Base-by-base conservation (phyloP, 37 sponge, comb jelly and placozoan species). In the Agelas oroides region DNA sequence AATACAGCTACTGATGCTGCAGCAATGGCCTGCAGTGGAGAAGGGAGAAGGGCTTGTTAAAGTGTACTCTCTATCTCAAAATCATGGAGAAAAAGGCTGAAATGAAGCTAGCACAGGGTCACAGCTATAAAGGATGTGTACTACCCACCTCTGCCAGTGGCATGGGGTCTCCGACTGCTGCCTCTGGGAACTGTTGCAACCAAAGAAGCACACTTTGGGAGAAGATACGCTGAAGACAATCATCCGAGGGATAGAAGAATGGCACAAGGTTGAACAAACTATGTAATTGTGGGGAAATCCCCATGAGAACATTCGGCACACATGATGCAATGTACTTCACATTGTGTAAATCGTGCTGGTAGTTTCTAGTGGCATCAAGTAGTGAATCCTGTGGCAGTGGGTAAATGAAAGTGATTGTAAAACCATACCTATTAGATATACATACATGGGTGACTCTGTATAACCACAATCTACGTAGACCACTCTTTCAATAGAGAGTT, bases 251-350 rank as follows among this genome's bases (percentile, higher is more conserved):
- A 15, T 76, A 76, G 64, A 85, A 28, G 62, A 91, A 75, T 1
- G 91, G 91, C 21, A 91, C 81, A 1, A 71, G 76, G 31, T 63
- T 77, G 70, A 88, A 75, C 12, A 24, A n/a, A 12, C 75, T 57
- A 5, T 73, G 32, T 12, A 92, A 25, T 56, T 41, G 38, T 53
- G 57, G 23, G 37, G 72, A 71, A n/a, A 88, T 54, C 24, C 37
- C 40, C 66, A 40, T 57, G 38, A 67, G 54, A 15, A 57, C 71
- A 0, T 32, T 53, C n/a, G 93, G 70, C 20, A 61, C 25, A 37
- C 79, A 65, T 1, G 89, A 74, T 0, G 64, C 69, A 16, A 88
- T 34, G 59, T 70, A 83, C 53, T 40, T 64, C 14, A 80, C 74
- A 37, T 56, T 57, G 71, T 74, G 71, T 55, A 92, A 25, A 24